Conservation (phyloP, 2,113 vertebrate genomes). For the Myrmophylax atrothorax region DNA sequence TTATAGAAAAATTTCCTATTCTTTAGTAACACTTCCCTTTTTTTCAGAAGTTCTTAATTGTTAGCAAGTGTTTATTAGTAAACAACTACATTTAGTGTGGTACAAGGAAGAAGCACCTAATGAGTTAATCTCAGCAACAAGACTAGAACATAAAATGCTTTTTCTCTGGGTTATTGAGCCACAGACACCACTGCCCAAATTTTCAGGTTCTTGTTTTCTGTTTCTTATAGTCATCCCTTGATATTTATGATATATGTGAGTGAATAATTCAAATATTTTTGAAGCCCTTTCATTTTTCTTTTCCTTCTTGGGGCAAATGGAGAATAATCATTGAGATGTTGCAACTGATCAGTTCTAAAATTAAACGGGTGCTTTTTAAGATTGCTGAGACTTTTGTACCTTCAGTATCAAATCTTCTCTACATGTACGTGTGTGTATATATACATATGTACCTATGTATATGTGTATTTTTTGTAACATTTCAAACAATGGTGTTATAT, state of each 20-base stretch:
- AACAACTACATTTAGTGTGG: not conserved
- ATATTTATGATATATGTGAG: not conserved
- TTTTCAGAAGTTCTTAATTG: not conserved
- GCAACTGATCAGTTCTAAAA: not conserved
- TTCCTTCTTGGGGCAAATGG: not conserved
- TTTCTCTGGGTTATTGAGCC: not conserved
- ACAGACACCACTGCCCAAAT: not conserved
- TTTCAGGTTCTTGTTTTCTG: not conserved
- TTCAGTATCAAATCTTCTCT: not conserved
- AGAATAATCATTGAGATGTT: not conserved
- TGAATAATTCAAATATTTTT: not conserved
- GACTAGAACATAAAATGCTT: not conserved
- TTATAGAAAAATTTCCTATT: not conserved
- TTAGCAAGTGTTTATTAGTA: not conserved
- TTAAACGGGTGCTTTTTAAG: not conserved
- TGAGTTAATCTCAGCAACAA: not conserved
- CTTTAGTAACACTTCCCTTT: not conserved
- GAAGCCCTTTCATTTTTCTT: not conserved
- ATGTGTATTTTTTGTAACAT: not conserved
- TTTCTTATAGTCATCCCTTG: not conserved
- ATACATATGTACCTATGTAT: no score
- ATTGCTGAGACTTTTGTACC: not conserved
- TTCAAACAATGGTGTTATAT: not conserved
- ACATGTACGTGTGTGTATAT: not conserved
- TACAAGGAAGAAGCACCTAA: not conserved